Conservation (phyloP, 2,888 invertebrate genomes). For the Pseudeuparius sepicola region DNA sequence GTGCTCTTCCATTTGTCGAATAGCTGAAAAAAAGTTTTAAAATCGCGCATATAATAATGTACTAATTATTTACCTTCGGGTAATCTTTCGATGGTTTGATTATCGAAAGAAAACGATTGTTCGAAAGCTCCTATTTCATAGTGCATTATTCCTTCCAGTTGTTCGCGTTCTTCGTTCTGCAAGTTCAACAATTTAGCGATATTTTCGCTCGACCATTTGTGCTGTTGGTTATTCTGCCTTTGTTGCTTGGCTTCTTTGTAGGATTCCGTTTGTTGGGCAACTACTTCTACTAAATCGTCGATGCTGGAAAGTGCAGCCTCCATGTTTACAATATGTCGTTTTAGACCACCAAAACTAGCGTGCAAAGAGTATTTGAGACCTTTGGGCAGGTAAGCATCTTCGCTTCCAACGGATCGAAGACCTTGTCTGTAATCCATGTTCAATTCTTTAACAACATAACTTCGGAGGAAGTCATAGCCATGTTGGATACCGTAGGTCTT, state of each 20-base stretch:
- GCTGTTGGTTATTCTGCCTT: neutral
- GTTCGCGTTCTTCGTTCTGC: conserved; percentile 41
- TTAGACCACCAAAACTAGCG: conserved; percentile 35
- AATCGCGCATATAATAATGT: neutral
- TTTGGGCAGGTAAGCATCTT: conserved; percentile 48
- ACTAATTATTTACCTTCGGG: conserved; percentile 31
- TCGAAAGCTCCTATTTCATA: conserved; percentile 40
- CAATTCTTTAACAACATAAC: conserved; percentile 37
- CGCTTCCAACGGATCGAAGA: conserved; percentile 44
- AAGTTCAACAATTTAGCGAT: conserved; percentile 50
- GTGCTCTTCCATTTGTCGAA: conserved; percentile 37
- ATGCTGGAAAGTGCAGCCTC: conserved; percentile 40
- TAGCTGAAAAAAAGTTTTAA: conserved; percentile 28
- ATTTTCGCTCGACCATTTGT: conserved; percentile 43
- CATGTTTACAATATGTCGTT: conserved; percentile 26
- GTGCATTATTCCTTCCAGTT: conserved; percentile 48
- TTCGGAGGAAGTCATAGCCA: conserved; percentile 40
- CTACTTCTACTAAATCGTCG: conserved; percentile 33
- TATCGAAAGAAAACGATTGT: conserved; percentile 45
- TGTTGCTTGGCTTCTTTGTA: conserved; percentile 21
- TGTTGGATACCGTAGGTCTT: conserved; percentile 41
- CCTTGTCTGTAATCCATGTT: conserved; percentile 39
- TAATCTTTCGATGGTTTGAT: conserved; percentile 44
- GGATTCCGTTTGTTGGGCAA: conserved; percentile 30
- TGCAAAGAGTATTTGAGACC: conserved; percentile 29